These are phyloP conservation scores for Drosophila paranaensis DNA, from an alignment of 2,888 invertebrate species.

Conservation along the genomic window DNA sequence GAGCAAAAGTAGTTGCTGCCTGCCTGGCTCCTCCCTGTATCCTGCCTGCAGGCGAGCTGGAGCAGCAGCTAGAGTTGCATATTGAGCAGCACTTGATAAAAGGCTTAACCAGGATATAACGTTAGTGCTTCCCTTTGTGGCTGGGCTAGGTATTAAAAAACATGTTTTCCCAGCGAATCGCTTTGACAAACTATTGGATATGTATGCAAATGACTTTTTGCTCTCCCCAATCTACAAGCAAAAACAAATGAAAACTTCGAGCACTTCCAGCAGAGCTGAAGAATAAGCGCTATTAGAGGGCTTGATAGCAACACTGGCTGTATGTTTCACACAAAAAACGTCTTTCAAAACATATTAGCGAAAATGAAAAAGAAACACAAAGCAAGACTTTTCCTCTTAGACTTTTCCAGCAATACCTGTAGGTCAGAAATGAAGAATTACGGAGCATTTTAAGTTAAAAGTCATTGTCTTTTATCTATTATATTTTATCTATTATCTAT, in stretches of 20 bases:
- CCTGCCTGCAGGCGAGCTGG: conserved; percentile 17
- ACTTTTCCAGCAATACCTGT: too few species aligned
- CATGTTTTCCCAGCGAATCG: conserved; percentile 63
- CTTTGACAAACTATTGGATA: conserved; percentile 68
- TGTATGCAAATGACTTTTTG: conserved; percentile 62
- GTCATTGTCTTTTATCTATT: too few species aligned
- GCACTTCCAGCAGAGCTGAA: conserved; percentile 19
- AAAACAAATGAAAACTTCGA: conserved; percentile 53
- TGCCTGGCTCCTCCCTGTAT: conserved; percentile 29
- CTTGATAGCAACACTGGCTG: conserved; percentile 21
- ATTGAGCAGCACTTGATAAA: conserved; percentile 77
- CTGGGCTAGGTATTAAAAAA: conserved; percentile 36
- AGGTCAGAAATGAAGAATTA: too few species aligned
- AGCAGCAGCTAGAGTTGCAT: conserved; percentile 53
- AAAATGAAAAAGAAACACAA: too few species aligned
- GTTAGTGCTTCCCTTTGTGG: conserved; percentile 62
- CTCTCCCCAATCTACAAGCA: conserved; percentile 40
- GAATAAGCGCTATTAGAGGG: conserved; percentile 21
- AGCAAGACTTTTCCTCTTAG: too few species aligned
- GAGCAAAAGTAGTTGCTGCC: conserved; percentile 51
- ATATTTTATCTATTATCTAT: too few species aligned
- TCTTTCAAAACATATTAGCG: background rate
- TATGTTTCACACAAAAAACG: background rate
- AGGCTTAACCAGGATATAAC: conserved; percentile 71
- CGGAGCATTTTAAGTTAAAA: too few species aligned